Percentiles rank a stretch among this genome's conserved stretches.
Conservation (phyloP, 2,888 invertebrate species). For the Apoderus coryli region DNA sequence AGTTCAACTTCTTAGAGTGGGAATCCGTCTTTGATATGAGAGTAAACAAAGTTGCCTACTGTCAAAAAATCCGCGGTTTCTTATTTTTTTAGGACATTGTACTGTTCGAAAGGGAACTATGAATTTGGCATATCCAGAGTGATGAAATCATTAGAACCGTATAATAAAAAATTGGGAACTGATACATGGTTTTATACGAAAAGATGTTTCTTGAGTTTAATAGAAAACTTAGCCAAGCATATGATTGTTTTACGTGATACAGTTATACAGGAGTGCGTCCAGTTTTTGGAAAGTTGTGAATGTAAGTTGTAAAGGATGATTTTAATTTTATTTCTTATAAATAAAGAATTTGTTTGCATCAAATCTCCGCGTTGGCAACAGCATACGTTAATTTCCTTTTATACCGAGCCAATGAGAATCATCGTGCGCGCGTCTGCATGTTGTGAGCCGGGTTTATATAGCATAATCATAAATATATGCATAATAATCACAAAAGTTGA, state of each 20-base stretch:
- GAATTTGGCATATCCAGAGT: slow-evolving; percentile 97
- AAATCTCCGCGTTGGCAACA: too few relatives aligned
- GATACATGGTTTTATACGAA: slow-evolving; percentile 99
- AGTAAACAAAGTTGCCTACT: too few relatives aligned
- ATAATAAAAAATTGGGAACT: slow-evolving; percentile 85
- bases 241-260: slow-evolving; percentile 77
- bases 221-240: slow-evolving; percentile 83
- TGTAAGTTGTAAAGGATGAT: too few relatives aligned
- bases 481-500: too few relatives aligned
- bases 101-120: slow-evolving; percentile 97
- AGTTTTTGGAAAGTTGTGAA: slow-evolving; percentile 84
- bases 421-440: too few relatives aligned
- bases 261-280: slow-evolving; percentile 74
- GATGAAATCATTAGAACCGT: slow-evolving; percentile 91
- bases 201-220: slow-evolving; percentile 83
- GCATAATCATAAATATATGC: too few relatives aligned
- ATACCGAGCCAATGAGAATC: too few relatives aligned
- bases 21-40: too few relatives aligned
- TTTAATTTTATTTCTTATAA: slow-evolving; percentile 4
- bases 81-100: slow-evolving; percentile 58
- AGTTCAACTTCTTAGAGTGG: too few relatives aligned
- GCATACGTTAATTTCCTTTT: too few relatives aligned
- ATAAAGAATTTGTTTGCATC: neutral
- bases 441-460: too few relatives aligned
- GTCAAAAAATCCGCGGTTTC: too few relatives aligned